Conservation (phyloP, 2,888 invertebrate species). For the Tubulanus polymorphus region DNA sequence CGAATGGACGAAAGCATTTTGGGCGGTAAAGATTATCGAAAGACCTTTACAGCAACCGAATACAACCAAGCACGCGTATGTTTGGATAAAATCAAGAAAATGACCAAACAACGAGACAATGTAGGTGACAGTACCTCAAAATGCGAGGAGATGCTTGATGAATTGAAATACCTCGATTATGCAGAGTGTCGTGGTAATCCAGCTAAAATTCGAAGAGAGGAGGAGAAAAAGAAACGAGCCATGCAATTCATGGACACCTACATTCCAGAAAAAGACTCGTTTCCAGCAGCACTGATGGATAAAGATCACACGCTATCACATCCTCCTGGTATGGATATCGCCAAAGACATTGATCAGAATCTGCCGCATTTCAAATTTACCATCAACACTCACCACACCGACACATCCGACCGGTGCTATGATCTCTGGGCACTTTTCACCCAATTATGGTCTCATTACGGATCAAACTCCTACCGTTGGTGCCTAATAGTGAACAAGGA, state of each 20-base stretch:
- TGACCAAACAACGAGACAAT: not conserved
- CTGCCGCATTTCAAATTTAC: not conserved
- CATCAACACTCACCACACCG: not conserved
- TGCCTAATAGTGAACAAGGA: not conserved
- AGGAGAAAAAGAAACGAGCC: not conserved
- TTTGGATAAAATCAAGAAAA: slow-evolving; percentile 2
- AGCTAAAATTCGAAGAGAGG: slow-evolving; percentile 1
- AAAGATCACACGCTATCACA: not conserved
- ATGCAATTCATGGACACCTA: slow-evolving; percentile 1
- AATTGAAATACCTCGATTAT: not conserved
- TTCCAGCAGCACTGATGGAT: not conserved
- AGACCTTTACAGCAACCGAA: not conserved
- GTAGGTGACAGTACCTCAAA: not conserved
- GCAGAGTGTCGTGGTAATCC: not conserved
- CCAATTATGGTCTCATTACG: not conserved
- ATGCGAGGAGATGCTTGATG: not conserved
- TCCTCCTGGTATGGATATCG: not conserved
- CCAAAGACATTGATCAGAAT: not conserved
- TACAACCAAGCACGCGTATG: not conserved
- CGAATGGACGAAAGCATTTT: slow-evolving; percentile 1
- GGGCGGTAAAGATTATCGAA: not conserved
- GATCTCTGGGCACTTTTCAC: slow-evolving; percentile 1
- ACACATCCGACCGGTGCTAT: not conserved
- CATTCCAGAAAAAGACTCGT: not conserved
- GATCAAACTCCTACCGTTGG: slow-evolving; percentile 1